Evolutionary conservation across 2,888 invertebrate genomes (phyloP).

Genomic region (Napeogenes sylphis): DNA sequence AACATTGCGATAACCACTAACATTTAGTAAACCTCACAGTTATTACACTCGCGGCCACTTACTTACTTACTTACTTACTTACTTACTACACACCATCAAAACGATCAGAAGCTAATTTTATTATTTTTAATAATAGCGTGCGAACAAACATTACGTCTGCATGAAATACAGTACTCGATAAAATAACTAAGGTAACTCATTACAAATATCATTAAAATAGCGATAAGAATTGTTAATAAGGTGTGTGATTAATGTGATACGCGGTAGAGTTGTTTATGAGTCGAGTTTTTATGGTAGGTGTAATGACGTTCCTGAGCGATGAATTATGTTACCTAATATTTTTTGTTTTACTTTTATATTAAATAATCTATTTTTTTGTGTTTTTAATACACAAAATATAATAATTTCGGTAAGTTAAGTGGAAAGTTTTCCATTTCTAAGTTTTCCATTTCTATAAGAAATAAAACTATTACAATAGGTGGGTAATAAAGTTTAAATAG

Average conservation of each 20-base stretch:
- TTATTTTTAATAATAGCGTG: conserved; percentile 77
- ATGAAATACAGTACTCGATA: conserved; percentile 54
- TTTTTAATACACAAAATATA: no score
- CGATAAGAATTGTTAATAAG: conserved; percentile 73
- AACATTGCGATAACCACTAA: conserved; percentile 11
- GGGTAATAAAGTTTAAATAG: no score
- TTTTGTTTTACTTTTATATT: conserved; percentile 1
- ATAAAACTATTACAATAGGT: no score
- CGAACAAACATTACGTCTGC: conserved; percentile 64
- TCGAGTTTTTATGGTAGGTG: conserved; percentile 35
- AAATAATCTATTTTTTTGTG: background rate
- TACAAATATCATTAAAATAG: conserved; percentile 64
- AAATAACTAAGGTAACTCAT: conserved; percentile 48
- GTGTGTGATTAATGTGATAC: conserved; percentile 50
- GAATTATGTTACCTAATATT: no score
- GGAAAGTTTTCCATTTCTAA: no score
- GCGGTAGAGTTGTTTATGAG: conserved; percentile 48
- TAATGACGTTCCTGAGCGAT: conserved; percentile 7
- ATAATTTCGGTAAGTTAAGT: no score
- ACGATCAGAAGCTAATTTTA: conserved; percentile 55
- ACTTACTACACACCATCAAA: conserved; percentile 23
- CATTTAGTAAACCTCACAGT: conserved; percentile 20
- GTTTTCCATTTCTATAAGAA: no score
- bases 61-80: no score
- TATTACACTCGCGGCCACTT: conserved; percentile 14